Evolutionary conservation across 2,888 invertebrate genomes (phyloP).

Genomic region (Cerastoderma edule): DNA sequence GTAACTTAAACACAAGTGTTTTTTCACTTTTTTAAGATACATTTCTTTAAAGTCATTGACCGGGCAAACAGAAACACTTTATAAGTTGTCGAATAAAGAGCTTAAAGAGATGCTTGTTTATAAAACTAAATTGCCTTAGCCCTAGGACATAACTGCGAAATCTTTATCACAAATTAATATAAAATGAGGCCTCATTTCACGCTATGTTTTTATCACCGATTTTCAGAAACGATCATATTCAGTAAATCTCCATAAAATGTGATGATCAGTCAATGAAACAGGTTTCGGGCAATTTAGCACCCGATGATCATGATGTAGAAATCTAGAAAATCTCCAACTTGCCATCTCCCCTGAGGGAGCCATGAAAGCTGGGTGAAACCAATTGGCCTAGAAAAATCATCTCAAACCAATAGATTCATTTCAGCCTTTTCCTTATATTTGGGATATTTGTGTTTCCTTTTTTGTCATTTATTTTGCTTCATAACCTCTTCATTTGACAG

Average conservation of each 20-base stretch:
- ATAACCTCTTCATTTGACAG: no score
- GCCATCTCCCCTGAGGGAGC: conserved; percentile 29
- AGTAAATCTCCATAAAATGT: conserved; percentile 51
- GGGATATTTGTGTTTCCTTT: no score
- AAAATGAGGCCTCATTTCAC: conserved; percentile 47
- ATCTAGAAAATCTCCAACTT: conserved; percentile 36
- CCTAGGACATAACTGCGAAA: conserved; percentile 15
- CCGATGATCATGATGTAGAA: conserved; percentile 17
- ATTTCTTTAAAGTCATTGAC: background rate
- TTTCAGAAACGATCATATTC: conserved; percentile 42
- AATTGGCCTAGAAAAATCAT: conserved; percentile 33
- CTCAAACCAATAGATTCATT: background rate
- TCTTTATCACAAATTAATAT: conserved; percentile 37
- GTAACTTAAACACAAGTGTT: background rate
- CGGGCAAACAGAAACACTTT: background rate
- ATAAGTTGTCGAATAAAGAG: background rate
- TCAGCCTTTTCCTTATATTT: no score
- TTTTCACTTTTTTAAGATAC: background rate
- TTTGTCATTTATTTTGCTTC: no score
- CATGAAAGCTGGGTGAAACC: conserved; percentile 42
- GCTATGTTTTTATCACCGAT: conserved; percentile 40
- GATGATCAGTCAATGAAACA: conserved; percentile 38
- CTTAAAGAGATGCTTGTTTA: conserved; percentile 14
- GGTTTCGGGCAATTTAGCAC: conserved; percentile 53
- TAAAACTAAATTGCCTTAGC: conserved; percentile 17